A percentile compares a stretch with the other conserved stretches of the same genome.
Evolutionary conservation across 2,797 vertebrate genomes (phyloP).

Genomic region (Ceyx erithaca): DNA sequence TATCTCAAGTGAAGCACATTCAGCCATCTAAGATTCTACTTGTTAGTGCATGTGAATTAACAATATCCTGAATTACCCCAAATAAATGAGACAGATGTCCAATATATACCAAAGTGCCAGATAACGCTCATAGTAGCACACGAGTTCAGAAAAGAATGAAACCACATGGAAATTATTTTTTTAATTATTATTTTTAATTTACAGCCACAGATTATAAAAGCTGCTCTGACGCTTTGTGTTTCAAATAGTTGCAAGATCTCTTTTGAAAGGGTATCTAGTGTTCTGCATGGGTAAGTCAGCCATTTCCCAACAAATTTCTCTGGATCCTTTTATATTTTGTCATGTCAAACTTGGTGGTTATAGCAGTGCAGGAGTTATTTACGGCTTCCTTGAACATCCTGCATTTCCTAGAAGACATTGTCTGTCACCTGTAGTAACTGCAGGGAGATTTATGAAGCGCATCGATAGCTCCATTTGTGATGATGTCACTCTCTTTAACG

Average conservation of each 20-base stretch:
- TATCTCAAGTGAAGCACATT: not conserved
- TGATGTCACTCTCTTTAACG: conserved; percentile 59
- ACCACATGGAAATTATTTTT: not conserved
- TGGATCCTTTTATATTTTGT: not conserved
- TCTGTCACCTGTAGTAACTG: conserved; percentile 48
- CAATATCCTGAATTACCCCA: not conserved
- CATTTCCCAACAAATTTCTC: not conserved
- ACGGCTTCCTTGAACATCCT: conserved; percentile 1
- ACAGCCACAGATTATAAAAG: not conserved
- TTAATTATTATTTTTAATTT: not conserved
- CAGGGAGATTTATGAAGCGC: conserved; percentile 36
- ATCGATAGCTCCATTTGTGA: conserved; percentile 48
- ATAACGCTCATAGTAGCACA: not conserved
- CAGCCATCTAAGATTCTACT: not conserved
- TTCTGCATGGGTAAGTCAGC: not conserved
- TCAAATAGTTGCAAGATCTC: not conserved
- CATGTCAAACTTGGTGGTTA: not conserved
- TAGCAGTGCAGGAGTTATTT: conserved; percentile 26
- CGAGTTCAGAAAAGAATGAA: not conserved
- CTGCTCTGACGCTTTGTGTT: not conserved
- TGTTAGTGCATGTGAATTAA: not conserved
- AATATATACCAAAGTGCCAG: not conserved
- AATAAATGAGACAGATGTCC: not conserved
- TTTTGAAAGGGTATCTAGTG: not conserved
- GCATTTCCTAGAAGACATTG: conserved; percentile 50